These are phyloP conservation scores for Halcyon smyrnensis DNA, from an alignment of 2,797 vertebrate species.

Conservation along the genomic window DNA sequence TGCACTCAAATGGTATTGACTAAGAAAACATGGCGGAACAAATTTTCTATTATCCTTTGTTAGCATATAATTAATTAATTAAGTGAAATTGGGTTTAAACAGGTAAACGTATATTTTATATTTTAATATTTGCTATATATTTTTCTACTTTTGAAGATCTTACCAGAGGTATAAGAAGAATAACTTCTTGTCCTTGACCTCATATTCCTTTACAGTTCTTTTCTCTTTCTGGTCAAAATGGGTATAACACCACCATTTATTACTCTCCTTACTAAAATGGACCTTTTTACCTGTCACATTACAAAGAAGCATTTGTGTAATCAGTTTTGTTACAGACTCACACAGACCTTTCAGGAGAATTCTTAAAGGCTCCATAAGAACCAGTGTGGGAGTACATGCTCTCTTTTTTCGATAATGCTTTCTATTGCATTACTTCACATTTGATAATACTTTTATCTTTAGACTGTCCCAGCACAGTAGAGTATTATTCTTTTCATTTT, in stretches of 20 bases:
- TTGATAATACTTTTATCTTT: slow-evolving; percentile 1
- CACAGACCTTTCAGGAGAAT: not conserved
- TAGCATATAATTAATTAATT: not conserved
- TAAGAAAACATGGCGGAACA: not conserved
- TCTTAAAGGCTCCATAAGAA: not conserved
- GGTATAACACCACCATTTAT: not conserved
- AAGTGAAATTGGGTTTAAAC: not conserved
- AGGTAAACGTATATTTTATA: not conserved
- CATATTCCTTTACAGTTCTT: not conserved
- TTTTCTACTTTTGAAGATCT: not conserved
- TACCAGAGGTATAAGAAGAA: not conserved
- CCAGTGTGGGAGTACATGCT: not conserved
- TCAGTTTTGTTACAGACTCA: not conserved
- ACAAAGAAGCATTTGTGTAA: not conserved
- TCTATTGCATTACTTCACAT: not conserved
- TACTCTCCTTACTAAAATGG: not conserved
- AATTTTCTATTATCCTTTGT: not conserved
- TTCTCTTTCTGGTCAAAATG: not conserved
- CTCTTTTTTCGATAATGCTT: not conserved
- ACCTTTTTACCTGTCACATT: not conserved
- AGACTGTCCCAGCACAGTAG: not conserved
- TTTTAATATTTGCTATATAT: not conserved
- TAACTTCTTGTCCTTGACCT: not conserved
- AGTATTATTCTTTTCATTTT: not conserved
- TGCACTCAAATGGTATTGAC: not conserved